Percentiles rank a stretch among this genome's conserved stretches.
Conservation (phyloP, 2,888 invertebrate species). For the Macroteleia sp. region DNA sequence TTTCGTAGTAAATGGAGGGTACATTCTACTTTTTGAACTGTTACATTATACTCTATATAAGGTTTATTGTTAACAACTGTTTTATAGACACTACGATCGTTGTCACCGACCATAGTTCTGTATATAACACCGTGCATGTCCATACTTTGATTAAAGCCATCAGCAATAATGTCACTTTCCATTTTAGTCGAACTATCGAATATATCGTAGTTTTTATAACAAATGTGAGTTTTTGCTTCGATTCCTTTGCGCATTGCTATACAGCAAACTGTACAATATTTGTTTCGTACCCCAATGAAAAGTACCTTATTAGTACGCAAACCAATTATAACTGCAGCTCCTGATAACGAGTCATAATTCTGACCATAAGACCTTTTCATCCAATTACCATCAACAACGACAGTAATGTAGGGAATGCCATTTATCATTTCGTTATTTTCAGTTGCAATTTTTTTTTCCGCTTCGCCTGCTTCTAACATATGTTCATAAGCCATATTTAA, state of each 20-base stretch:
- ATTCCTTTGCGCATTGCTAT: not conserved
- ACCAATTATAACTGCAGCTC: slow-evolving; percentile 62
- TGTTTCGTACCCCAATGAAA: slow-evolving; percentile 70
- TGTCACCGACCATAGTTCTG: too few relatives aligned
- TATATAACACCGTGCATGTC: too few relatives aligned
- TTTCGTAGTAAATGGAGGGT: too few relatives aligned
- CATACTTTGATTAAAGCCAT: too few relatives aligned
- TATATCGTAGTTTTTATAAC: too few relatives aligned
- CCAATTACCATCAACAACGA: slow-evolving; percentile 65
- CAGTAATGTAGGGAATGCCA: slow-evolving; percentile 40
- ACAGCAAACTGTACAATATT: slow-evolving; percentile 63
- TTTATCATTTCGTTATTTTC: not conserved
- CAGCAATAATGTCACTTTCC: too few relatives aligned
- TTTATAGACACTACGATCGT: too few relatives aligned
- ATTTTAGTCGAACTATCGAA: too few relatives aligned
- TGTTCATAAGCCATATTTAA: not conserved
- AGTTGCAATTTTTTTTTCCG: slow-evolving; percentile 45
- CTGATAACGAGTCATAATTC: slow-evolving; percentile 61
- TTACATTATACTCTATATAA: too few relatives aligned
- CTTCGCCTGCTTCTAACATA: slow-evolving; percentile 33
- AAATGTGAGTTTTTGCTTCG: too few relatives aligned
- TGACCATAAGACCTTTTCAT: slow-evolving; percentile 63
- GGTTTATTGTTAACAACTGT: too few relatives aligned
- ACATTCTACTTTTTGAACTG: too few relatives aligned
- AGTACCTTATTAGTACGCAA: slow-evolving; percentile 63